Evolutionary conservation across 2,888 invertebrate genomes (phyloP).

Genomic region (Lasioglossum leucozonium): DNA sequence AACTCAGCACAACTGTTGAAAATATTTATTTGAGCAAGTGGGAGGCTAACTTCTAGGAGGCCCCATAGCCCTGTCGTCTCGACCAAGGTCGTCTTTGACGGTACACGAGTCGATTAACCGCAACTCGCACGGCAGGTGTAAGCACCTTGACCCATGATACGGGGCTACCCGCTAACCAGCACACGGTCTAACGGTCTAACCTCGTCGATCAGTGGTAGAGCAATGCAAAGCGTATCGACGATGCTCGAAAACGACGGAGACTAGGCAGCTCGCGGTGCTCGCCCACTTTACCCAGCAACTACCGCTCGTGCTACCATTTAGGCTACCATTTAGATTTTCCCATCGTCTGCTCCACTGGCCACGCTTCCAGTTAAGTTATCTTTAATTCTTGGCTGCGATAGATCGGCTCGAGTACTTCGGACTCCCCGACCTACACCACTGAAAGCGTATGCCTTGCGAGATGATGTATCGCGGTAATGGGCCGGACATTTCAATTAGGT

Average conservation of each 20-base stretch:
- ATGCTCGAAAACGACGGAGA: background rate
- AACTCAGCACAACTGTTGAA: too few species aligned
- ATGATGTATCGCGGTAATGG: background rate
- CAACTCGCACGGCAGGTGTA: background rate
- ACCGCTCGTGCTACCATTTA: background rate
- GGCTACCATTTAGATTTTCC: background rate
- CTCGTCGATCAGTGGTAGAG: background rate
- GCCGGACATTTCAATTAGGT: background rate
- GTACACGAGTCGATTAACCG: background rate
- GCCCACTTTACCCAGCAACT: background rate
- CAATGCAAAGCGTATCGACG: background rate
- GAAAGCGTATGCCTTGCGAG: background rate
- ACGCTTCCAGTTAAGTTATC: conserved; percentile 1
- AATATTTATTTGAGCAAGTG: too few species aligned
- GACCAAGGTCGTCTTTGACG: background rate
- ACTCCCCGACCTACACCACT: background rate
- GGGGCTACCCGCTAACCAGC: background rate
- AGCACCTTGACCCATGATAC: background rate
- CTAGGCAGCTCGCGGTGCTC: background rate
- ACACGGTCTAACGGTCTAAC: conserved; percentile 1
- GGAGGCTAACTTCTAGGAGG: too few species aligned
- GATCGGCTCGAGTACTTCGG: conserved; percentile 9
- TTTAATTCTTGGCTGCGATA: background rate
- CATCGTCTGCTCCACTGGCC: background rate
- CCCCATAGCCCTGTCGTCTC: background rate